phyloP scores from a whole-genome alignment of 2,113 vertebrate genomes.

The Ginglymostoma cirratum region DNA sequence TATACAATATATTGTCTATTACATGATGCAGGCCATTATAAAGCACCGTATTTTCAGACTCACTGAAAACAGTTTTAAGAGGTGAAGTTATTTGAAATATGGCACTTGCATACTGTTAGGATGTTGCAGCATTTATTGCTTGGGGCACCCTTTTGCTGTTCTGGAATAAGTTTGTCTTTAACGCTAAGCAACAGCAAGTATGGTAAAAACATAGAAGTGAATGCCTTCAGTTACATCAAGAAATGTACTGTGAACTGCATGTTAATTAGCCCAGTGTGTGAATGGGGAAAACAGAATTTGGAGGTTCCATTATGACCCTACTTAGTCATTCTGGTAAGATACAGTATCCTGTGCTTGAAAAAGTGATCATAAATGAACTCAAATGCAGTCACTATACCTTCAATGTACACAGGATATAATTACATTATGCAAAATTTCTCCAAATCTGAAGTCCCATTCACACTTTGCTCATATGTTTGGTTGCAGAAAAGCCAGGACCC shows the following conservation, averaged over 20 bases:
- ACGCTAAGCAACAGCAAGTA: neutral
- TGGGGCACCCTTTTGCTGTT: neutral
- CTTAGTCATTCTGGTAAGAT: neutral
- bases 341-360: neutral
- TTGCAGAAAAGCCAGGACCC: slow-evolving; percentile 6
- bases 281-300: neutral
- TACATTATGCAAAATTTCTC: neutral
- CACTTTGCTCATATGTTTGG: slow-evolving; percentile 19
- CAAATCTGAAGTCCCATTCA: slow-evolving; percentile 12
- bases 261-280: neutral
- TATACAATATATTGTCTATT: neutral
- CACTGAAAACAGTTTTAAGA: neutral
- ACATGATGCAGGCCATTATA: neutral
- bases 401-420: neutral
- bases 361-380: neutral
- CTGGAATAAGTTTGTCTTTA: neutral
- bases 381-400: neutral
- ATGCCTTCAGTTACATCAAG: neutral
- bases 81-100: neutral
- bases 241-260: neutral
- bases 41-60: neutral
- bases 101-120: neutral
- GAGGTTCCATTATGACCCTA: neutral
- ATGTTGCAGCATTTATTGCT: neutral
- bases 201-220: neutral